phyloP scores from a whole-genome alignment of 2,113 vertebrate genomes.

The Stictonetta naevosa region DNA sequence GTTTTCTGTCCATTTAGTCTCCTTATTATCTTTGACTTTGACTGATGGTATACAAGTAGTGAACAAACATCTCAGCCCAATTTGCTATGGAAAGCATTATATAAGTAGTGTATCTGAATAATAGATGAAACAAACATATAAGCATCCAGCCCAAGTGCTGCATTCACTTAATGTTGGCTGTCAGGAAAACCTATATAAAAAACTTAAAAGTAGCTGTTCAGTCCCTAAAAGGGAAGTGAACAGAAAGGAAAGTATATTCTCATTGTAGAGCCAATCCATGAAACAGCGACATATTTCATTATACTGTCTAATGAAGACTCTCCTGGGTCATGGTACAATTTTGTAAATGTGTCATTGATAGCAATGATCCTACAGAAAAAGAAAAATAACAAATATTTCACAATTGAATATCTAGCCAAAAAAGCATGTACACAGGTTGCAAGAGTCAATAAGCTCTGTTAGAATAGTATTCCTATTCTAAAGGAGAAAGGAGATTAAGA shows the following conservation, averaged over 20 bases:
- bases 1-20: background rate
- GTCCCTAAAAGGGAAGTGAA: background rate
- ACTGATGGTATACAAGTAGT: background rate
- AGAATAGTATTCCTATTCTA: background rate
- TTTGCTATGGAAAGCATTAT: background rate
- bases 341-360: constrained; percentile 2
- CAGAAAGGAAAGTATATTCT: background rate
- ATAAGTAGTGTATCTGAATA: background rate
- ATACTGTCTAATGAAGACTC: constrained; percentile 11
- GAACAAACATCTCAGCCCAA: background rate
- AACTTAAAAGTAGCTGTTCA: background rate
- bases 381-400: constrained; percentile 27
- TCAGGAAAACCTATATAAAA: constrained; percentile 14
- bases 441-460: background rate
- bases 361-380: constrained; percentile 53
- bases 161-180: background rate
- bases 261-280: constrained; percentile 12
- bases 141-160: background rate
- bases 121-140: constrained; percentile 25
- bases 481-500: constrained; percentile 20
- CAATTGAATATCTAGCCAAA: constrained; percentile 38
- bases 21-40: background rate
- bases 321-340: background rate
- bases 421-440: background rate
- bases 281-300: constrained; percentile 24